Base-by-base conservation (phyloP, 2,797 vertebrate species). In the Thaleichthys pacificus region DNA sequence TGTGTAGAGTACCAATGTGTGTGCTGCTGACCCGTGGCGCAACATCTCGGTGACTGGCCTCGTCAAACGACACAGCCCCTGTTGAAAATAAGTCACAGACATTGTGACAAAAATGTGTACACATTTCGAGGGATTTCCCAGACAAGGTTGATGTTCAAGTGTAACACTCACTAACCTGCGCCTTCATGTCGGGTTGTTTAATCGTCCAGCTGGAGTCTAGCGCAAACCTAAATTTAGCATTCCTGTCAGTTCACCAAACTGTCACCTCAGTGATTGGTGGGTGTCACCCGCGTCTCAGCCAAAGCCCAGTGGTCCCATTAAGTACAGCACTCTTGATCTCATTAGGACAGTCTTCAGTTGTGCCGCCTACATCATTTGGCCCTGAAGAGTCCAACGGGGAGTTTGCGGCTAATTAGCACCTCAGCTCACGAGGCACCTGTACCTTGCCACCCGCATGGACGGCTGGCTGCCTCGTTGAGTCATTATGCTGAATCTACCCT, bases 281-380 rank as follows among this genome's bases (percentile, higher is more conserved):
- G 87, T 94, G 92, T 93, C 93, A 93, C 91, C 91, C 89, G 92
- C 91, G 92, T 91, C 91, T 93, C 93, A 94, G 89, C 90, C 90
- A 91, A 94, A 93, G 93, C 93, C 94, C 94, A 94, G 92, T 90
- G 93, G 93, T 94, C 94, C 92, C 91, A 92, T 92, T 85, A 88
- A 89, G 92, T 89, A 91, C 82, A 91, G 89, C 92, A 92, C 86
- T 72, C 74, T 63, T 66, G 24, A 77, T 91, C 92, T 95, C 94
- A 95, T 96, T 95, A 94, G 91, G 93, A 92, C 88, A 92, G 91
- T 93, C 93, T 93, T 92, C 87, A 87, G 91, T 93, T 91, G 91
- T 86, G 85, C 91, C 91, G 84, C 82, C 83, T 87, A 84, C 89
- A 89, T 93, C 89, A 91, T 86, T 92, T 66, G 73, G 89, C 91